A percentile compares a stretch with the other conserved stretches of the same genome.
Evolutionary conservation across 64 coral and sea anemone genomes (phyloP).

Genomic region (Platygyra sinensis): DNA sequence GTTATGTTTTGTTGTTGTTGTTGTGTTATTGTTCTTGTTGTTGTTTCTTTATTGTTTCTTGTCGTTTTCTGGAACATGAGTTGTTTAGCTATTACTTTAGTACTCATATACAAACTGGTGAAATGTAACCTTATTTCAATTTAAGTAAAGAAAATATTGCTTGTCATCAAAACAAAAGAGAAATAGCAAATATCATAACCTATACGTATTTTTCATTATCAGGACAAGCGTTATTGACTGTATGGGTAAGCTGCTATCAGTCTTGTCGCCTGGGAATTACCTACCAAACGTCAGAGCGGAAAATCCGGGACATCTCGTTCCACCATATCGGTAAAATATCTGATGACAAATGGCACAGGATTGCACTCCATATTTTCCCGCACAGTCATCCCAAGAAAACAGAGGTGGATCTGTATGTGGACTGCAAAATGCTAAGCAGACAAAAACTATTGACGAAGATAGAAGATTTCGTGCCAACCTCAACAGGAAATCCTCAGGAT

Average conservation of each 20-base stretch:
- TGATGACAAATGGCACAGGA: constrained; percentile 58
- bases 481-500: background rate
- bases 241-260: constrained; percentile 45
- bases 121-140: too few relatives aligned
- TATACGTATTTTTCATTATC: background rate
- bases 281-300: constrained; percentile 45
- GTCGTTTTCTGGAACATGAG: too few relatives aligned
- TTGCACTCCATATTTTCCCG: constrained; percentile 30
- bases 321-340: constrained; percentile 34
- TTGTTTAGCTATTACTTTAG: too few relatives aligned
- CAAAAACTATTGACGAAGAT: constrained; percentile 19
- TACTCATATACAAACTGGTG: too few relatives aligned
- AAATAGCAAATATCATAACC: too few relatives aligned
- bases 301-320: constrained; percentile 16
- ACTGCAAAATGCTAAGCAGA: constrained; percentile 35
- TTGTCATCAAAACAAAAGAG: too few relatives aligned
- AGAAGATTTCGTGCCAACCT: constrained; percentile 10
- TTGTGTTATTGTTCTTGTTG: too few relatives aligned
- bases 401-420: constrained; percentile 37
- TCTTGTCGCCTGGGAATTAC: constrained; percentile 48
- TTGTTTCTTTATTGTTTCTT: too few relatives aligned
- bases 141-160: too few relatives aligned
- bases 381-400: constrained; percentile 29
- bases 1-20: too few relatives aligned
- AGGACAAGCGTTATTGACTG: constrained; percentile 36